Percentiles rank a stretch among this genome's conserved stretches.
Conservation (phyloP, 1,140 invertebrate species). For the Propsilocerus akamusi region DNA sequence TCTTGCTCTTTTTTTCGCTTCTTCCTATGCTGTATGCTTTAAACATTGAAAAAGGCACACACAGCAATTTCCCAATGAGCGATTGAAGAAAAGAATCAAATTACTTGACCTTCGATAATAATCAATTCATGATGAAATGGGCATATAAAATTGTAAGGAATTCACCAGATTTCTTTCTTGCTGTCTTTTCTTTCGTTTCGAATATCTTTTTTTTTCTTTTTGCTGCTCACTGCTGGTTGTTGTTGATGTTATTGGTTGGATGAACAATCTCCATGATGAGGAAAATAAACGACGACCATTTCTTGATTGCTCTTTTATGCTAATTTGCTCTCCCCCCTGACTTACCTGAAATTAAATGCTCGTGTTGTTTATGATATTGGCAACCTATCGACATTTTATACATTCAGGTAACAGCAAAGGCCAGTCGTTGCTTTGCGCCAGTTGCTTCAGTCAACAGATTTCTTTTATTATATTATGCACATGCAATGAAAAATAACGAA, state of each 20-base stretch:
- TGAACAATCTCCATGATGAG: too few species aligned
- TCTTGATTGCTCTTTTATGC: conserved; percentile 1
- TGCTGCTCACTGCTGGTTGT: not conserved
- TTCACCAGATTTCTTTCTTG: not conserved
- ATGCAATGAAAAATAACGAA: too few species aligned
- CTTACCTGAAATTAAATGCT: conserved; percentile 3
- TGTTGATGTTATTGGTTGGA: too few species aligned
- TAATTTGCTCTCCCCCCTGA: not conserved
- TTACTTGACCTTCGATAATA: conserved; percentile 4
- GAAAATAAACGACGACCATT: too few species aligned
- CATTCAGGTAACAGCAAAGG: too few species aligned
- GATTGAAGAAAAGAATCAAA: not conserved
- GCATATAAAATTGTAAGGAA: not conserved
- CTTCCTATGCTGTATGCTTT: not conserved
- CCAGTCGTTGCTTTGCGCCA: not conserved
- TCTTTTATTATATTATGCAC: too few species aligned
- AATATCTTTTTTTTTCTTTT: not conserved
- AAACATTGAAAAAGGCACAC: too few species aligned
- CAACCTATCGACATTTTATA: conserved; percentile 2
- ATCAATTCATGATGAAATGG: conserved; percentile 2
- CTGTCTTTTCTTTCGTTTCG: not conserved
- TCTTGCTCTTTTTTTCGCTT: not conserved
- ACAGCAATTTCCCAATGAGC: too few species aligned
- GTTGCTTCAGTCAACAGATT: not conserved
- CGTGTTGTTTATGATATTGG: conserved; percentile 2